A percentile compares a stretch with the other conserved stretches of the same genome.
Conservation (phyloP, 2,797 vertebrate genomes). For the Diplodus puntazzo region DNA sequence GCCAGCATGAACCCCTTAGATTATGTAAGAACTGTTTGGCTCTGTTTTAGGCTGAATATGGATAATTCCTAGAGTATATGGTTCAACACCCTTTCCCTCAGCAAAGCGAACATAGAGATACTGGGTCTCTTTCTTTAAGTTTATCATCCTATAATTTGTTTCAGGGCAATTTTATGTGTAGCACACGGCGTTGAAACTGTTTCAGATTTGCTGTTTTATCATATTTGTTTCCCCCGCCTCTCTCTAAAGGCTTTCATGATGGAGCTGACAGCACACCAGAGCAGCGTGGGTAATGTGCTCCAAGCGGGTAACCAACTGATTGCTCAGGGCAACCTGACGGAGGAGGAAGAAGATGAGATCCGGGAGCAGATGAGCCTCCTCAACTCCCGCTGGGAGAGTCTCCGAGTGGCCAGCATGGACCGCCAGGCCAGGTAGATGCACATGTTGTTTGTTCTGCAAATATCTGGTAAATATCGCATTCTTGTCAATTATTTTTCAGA, state of each 20-base stretch:
- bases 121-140: neutral
- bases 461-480: neutral
- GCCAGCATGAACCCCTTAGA: constrained; percentile 9
- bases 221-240: neutral
- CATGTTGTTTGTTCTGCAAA: neutral
- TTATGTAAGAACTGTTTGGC: constrained; percentile 19
- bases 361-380: constrained; percentile 97
- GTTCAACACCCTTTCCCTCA: neutral
- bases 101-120: neutral
- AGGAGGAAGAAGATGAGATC: constrained; percentile 97
- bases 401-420: constrained; percentile 96
- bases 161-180: neutral
- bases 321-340: constrained; percentile 91
- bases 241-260: constrained; percentile 93
- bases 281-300: constrained; percentile 96
- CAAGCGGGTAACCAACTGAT: constrained; percentile 97
- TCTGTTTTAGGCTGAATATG: constrained; percentile 21
- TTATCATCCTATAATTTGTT: neutral
- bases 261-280: constrained; percentile 97
- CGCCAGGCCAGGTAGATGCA: constrained; percentile 91
- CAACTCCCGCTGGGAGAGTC: constrained; percentile 96
- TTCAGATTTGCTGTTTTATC: neutral
- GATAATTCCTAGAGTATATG: neutral
- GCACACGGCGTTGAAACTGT: neutral
- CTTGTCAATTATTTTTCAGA: neutral